A percentile compares a stretch with the other conserved stretches of the same genome.
phyloP scores from a whole-genome alignment of 2,888 invertebrate species.

The Drosophila prostipennis region DNA sequence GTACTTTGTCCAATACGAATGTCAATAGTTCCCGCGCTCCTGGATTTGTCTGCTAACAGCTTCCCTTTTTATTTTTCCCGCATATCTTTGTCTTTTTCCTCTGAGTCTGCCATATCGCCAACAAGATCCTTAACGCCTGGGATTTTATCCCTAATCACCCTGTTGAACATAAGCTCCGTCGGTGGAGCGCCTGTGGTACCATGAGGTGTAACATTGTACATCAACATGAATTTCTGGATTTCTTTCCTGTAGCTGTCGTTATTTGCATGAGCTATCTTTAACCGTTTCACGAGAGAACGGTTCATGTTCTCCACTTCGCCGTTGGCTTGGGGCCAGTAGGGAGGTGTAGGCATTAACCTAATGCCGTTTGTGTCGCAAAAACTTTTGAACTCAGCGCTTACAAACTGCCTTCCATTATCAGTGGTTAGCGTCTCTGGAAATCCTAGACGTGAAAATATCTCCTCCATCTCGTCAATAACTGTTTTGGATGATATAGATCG shows the following conservation, averaged over 20 bases:
- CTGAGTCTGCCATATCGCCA: neutral
- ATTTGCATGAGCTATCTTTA: neutral
- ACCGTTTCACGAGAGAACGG: neutral
- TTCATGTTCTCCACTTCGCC: neutral
- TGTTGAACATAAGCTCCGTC: neutral
- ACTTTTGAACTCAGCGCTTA: neutral
- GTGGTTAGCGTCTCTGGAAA: neutral
- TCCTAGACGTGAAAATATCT: neutral
- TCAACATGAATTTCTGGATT: neutral
- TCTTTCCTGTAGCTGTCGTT: neutral
- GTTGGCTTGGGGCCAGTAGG: neutral
- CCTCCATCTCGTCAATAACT: neutral
- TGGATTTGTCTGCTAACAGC: neutral
- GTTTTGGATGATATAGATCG: neutral
- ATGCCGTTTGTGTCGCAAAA: neutral
- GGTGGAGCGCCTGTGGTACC: constrained; percentile 4
- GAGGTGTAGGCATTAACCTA: neutral
- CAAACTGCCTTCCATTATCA: neutral
- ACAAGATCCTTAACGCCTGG: neutral
- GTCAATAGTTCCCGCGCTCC: neutral
- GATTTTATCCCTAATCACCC: neutral
- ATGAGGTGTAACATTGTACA: constrained; percentile 12
- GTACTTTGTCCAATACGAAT: neutral
- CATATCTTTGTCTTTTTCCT: neutral
- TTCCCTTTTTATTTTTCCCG: neutral